Percentiles rank a stretch among this genome's conserved stretches.
Evolutionary conservation across 2,797 vertebrate genomes (phyloP).

Genomic region (Etheostoma perlongum): DNA sequence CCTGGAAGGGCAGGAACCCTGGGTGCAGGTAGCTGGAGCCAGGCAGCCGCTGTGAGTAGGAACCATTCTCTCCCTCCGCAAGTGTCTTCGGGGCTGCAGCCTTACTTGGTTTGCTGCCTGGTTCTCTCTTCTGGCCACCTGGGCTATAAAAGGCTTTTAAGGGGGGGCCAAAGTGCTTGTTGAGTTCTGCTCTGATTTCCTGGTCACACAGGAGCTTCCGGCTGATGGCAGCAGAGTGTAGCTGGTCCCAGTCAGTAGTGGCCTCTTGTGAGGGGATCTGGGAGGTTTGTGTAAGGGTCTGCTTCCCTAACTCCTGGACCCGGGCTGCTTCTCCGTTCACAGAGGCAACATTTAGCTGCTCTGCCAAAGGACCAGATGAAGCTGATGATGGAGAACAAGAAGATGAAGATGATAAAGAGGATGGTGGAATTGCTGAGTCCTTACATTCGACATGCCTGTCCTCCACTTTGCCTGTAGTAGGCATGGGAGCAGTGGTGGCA

Average conservation of each 20-base stretch:
- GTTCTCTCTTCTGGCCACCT: constrained; percentile 68
- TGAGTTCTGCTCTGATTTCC: constrained; percentile 98
- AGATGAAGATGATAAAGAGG: constrained; percentile 80
- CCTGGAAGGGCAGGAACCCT: constrained; percentile 92
- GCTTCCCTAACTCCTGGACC: constrained; percentile 67
- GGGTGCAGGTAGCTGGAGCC: constrained; percentile 85
- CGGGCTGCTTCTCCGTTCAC: constrained; percentile 83
- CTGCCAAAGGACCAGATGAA: constrained; percentile 83
- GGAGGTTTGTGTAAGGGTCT: constrained; percentile 60
- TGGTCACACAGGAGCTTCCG: constrained; percentile 95
- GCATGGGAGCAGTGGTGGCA: constrained; percentile 65
- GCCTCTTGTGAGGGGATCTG: constrained; percentile 64
- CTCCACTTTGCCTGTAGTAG: constrained; percentile 87
- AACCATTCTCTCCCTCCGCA: constrained; percentile 87
- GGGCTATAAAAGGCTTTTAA: constrained; percentile 91
- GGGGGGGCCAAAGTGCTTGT: constrained; percentile 98
- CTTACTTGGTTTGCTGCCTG: constrained; percentile 75
- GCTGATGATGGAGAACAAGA: constrained; percentile 75
- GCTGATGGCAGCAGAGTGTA: constrained; percentile 76
- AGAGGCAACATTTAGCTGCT: constrained; percentile 86
- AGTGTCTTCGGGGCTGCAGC: constrained; percentile 81
- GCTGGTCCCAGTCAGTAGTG: constrained; percentile 61
- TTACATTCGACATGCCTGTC: constrained; percentile 91
- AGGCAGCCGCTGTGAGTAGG: constrained; percentile 66
- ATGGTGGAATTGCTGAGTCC: constrained; percentile 87